These are phyloP conservation scores for Mallotus villosus DNA, from an alignment of 2,797 vertebrate species.

Conservation along the genomic window DNA sequence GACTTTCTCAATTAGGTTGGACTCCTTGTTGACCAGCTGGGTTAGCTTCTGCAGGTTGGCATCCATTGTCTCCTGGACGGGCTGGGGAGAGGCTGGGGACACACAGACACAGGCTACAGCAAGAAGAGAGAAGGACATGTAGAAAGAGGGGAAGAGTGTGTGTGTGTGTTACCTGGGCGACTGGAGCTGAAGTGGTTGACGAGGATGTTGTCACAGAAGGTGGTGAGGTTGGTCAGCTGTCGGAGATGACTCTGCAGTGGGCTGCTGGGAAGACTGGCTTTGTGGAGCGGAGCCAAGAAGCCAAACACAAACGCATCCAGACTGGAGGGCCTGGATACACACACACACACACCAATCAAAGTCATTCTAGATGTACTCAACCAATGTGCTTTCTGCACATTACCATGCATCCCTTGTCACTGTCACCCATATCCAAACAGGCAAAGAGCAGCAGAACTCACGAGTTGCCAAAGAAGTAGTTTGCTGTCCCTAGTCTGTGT, in stretches of 20 bases:
- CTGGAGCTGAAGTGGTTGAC: conserved; percentile 80
- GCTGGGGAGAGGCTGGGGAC: conserved; percentile 76
- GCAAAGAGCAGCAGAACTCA: conserved; percentile 71
- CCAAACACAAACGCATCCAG: conserved; percentile 97
- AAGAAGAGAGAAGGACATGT: not conserved
- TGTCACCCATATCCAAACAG: not conserved
- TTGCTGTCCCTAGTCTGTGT: conserved; percentile 86
- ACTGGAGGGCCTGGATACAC: conserved; percentile 83
- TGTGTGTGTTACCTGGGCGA: conserved; percentile 73
- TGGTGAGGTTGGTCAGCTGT: conserved; percentile 90
- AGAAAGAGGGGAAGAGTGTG: conserved; percentile 25
- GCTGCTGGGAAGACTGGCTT: conserved; percentile 86
- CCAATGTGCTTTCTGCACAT: not conserved
- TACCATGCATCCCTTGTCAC: not conserved
- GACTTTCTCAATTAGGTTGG: conserved; percentile 99
- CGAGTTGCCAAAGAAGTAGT: conserved; percentile 94
- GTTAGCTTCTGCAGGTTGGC: conserved; percentile 99
- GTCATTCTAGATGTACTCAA: not conserved
- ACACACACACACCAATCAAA: conserved; percentile 2
- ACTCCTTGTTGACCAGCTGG: conserved; percentile 99
- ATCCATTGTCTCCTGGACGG: conserved; percentile 88
- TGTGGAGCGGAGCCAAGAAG: conserved; percentile 89
- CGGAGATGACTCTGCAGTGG: conserved; percentile 91
- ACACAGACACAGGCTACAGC: not conserved
- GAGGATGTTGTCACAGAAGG: conserved; percentile 91